A percentile compares a stretch with the other conserved stretches of the same genome.
Conservation (phyloP, 2,797 vertebrate genomes). For the Crenuchus spilurus region DNA sequence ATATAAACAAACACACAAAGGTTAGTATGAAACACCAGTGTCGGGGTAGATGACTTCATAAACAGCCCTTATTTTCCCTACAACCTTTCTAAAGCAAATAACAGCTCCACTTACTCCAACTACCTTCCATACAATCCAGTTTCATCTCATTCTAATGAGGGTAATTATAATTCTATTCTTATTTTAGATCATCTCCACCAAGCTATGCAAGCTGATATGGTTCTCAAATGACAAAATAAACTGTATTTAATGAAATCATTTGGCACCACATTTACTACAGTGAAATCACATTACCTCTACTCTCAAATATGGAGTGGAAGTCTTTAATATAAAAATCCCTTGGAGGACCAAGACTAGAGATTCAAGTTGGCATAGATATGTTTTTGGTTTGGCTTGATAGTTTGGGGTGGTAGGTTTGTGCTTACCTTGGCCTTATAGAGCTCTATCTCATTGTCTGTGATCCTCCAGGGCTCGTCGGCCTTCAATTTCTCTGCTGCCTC, state of each 20-base stretch:
- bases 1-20: slow-evolving; percentile 17
- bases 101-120: background rate
- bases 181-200: background rate
- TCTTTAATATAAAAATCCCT: background rate
- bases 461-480: slow-evolving; percentile 94
- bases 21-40: slow-evolving; percentile 1
- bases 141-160: background rate
- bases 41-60: background rate
- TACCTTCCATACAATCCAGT: background rate
- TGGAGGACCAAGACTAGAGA: background rate
- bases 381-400: too few species aligned
- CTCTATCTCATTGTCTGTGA: slow-evolving; percentile 97
- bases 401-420: background rate
- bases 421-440: slow-evolving; percentile 94
- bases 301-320: background rate
- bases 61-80: slow-evolving; percentile 3
- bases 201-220: slow-evolving; percentile 3
- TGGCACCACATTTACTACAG: background rate
- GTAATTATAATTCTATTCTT: background rate
- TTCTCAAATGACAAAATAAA: slow-evolving; percentile 30
- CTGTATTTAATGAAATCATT: background rate
- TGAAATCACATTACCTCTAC: background rate
- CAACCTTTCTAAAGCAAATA: slow-evolving; percentile 2
- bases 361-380: too few species aligned
- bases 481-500: slow-evolving; percentile 94